Percentiles rank a stretch among this genome's conserved stretches.
phyloP scores from a whole-genome alignment of 2,888 invertebrate species.

The Lepidocyrtoides sp. region DNA sequence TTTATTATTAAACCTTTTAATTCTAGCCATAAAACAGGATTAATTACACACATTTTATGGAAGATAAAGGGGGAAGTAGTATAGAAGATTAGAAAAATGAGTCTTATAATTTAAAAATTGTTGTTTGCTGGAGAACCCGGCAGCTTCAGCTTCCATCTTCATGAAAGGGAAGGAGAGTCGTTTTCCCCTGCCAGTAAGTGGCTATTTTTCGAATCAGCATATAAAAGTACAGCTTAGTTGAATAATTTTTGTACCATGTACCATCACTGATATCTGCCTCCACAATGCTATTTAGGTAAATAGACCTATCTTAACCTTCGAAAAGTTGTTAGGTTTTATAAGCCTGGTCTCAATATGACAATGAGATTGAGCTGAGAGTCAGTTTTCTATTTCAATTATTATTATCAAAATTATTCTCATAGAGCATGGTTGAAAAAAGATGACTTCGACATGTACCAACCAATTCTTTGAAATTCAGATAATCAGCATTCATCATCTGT shows the following conservation, averaged over 20 bases:
- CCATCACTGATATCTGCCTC: too few species aligned
- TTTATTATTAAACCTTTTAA: slow-evolving; percentile 61
- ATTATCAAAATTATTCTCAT: too few species aligned
- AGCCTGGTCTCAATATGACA: too few species aligned
- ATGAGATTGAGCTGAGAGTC: too few species aligned
- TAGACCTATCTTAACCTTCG: too few species aligned
- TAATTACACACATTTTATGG: slow-evolving; percentile 65
- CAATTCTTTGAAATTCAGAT: slow-evolving; percentile 25
- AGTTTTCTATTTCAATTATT: too few species aligned
- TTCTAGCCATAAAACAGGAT: slow-evolving; percentile 76
- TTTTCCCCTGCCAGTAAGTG: not conserved
- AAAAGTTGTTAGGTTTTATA: too few species aligned
- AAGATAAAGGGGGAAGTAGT: slow-evolving; percentile 48
- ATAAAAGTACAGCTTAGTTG: too few species aligned
- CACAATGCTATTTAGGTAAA: too few species aligned
- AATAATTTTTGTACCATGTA: too few species aligned
- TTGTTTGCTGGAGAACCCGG: slow-evolving; percentile 24
- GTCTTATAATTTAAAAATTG: slow-evolving; percentile 51
- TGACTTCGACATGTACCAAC: not conserved
- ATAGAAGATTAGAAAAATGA: slow-evolving; percentile 65
- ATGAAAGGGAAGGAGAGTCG: not conserved
- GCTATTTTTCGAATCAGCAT: too few species aligned
- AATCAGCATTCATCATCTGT: slow-evolving; percentile 48
- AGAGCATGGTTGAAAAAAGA: not conserved
- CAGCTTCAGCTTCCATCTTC: not conserved